Percentiles rank a stretch among this genome's conserved stretches.
phyloP scores from a whole-genome alignment of 2,113 vertebrate species.

The Tauraco erythrolophus region DNA sequence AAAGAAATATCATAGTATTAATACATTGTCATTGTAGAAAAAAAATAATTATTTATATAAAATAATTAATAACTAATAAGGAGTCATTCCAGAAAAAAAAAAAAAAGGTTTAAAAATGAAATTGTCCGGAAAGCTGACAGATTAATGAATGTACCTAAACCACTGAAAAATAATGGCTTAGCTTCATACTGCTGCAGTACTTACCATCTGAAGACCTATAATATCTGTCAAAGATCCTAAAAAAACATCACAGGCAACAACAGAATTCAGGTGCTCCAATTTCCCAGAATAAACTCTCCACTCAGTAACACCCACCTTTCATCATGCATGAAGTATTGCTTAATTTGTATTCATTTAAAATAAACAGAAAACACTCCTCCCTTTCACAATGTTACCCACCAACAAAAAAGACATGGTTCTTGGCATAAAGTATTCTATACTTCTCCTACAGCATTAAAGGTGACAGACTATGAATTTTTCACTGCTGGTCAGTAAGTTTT shows the following conservation, averaged over 20 bases:
- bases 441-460: not conserved
- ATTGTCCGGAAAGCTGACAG: not conserved
- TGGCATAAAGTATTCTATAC: not conserved
- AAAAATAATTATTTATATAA: not conserved
- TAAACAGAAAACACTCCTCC: not conserved
- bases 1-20: not conserved
- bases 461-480: not conserved
- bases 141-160: not conserved
- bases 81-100: not conserved
- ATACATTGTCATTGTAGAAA: not conserved
- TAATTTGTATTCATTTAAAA: not conserved
- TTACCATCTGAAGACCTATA: not conserved
- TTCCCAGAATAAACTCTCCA: not conserved
- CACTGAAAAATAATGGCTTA: not conserved
- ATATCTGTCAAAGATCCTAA: not conserved
- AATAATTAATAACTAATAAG: not conserved
- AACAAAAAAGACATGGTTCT: not conserved
- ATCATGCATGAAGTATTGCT: not conserved
- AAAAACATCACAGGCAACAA: not conserved
- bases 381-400: not conserved
- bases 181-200: not conserved
- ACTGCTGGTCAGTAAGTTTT: not conserved
- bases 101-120: not conserved
- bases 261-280: not conserved
- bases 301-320: not conserved